Base-by-base conservation (phyloP, 2,888 invertebrate genomes). In the Fissipunctia ypsillon region DNA sequence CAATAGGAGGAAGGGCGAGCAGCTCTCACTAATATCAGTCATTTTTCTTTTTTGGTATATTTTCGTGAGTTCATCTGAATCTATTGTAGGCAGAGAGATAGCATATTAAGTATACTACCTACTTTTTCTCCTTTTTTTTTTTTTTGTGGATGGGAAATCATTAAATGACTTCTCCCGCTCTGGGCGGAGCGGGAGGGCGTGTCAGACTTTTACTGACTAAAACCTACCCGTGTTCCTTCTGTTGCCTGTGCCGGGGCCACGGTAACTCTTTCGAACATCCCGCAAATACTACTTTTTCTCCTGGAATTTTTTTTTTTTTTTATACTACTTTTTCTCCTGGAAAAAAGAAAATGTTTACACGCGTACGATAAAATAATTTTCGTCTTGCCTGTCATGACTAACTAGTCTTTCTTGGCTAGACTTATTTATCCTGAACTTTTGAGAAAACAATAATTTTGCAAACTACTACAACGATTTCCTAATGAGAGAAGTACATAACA, bases 41-140 rank as follows among this genome's bases (percentile, higher is more conserved):
- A 75, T 69, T 77, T 75, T 70, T 78, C 43, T 59, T 43, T n/a
- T 56, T 35, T 19, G 4, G 1, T 50, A 28, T n/a, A 14, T 67
- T 74, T 76, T 76, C 22, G 16, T 22, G 4, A 38, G 12, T 38
- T 31, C 2, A 0, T 45, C n/a, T 54, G 16, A 22, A 43, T 54
- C 31, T 60, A 16, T 76, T 35, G 19, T 54, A 22, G 67, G n/a
- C n/a, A 43, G 16, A 75, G 28, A 38, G 10, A 43, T 35, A 43
- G 7, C 2, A 69, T 19, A 50, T 14, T 9, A n/a, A n/a, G n/a
- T 41, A 3, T 31, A 69, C 10, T 41, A 31, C 16, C n/a, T n/a
- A n/a, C n/a, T n/a, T n/a, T n/a, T n/a, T n/a, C n/a, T n/a, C n/a
- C n/a, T n/a, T n/a, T n/a, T n/a, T n/a, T n/a, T n/a, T n/a, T n/a